These are phyloP conservation scores for Rhabdornis inornatus DNA, from an alignment of 2,113 vertebrate genomes.

Conservation along the genomic window DNA sequence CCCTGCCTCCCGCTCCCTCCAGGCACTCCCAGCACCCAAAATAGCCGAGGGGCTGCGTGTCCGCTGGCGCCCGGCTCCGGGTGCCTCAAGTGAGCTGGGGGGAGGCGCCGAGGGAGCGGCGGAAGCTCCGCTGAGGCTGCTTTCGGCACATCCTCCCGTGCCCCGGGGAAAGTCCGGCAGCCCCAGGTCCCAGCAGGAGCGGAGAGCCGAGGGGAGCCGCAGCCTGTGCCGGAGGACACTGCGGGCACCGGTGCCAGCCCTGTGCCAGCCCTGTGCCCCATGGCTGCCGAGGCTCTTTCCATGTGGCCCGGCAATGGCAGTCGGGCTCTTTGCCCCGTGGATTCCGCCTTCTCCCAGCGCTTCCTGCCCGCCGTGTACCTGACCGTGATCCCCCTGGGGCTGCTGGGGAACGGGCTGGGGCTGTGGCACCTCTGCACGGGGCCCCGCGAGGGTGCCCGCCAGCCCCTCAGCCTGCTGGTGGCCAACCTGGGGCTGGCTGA, in stretches of 20 bases:
- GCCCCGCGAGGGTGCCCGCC: constrained; percentile 37
- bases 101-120: not conserved
- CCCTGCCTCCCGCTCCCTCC: not conserved
- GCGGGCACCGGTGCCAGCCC: not conserved
- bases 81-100: not conserved
- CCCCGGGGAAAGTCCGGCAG: fast-evolving
- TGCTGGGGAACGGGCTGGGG: constrained; percentile 70
- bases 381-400: constrained; percentile 72
- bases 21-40: not conserved
- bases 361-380: constrained; percentile 74
- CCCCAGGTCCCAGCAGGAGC: fast-evolving
- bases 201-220: fast-evolving
- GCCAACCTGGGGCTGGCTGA: constrained; percentile 78
- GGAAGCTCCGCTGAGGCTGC: not conserved
- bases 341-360: constrained; percentile 25
- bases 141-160: not conserved
- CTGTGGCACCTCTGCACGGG: constrained; percentile 48
- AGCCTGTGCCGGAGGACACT: fast-evolving
- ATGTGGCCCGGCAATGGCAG: not conserved
- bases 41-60: not conserved
- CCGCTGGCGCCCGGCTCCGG: not conserved
- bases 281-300: not conserved
- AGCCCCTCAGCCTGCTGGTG: constrained; percentile 68
- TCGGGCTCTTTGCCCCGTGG: not conserved
- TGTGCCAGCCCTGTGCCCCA: not conserved